phyloP scores from a whole-genome alignment of 1,140 invertebrate species.

The Drosophila grimshawi region DNA sequence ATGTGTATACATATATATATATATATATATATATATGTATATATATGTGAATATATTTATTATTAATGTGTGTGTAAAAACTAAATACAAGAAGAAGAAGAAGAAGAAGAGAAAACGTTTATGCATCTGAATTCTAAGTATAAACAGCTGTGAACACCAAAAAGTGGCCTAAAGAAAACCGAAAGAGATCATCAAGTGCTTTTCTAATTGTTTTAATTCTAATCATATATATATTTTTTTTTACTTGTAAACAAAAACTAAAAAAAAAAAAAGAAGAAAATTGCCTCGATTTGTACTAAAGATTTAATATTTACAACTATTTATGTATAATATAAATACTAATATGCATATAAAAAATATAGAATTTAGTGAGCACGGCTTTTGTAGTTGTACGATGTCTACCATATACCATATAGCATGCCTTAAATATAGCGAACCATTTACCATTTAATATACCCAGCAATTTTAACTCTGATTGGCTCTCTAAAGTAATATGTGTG shows the following conservation, averaged over 20 bases:
- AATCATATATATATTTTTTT: constrained; percentile 17
- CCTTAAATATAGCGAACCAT: constrained; percentile 12
- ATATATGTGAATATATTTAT: constrained; percentile 44
- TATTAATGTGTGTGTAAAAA: constrained; percentile 30
- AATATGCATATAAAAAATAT: constrained; percentile 43
- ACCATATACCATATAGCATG: constrained; percentile 30
- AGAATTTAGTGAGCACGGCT: constrained; percentile 50
- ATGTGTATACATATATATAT: constrained; percentile 48
- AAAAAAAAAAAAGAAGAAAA: constrained; percentile 33
- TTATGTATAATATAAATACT: constrained; percentile 39
- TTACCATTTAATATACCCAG: constrained; percentile 9
- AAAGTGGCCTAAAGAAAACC: constrained; percentile 71
- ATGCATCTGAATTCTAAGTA: constrained; percentile 24
- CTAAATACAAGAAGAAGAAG: constrained; percentile 7
- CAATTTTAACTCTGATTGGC: constrained; percentile 8
- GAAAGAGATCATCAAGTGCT: constrained; percentile 46
- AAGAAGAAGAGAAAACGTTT: constrained; percentile 2
- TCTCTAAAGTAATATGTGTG: constrained; percentile 39
- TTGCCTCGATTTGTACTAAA: constrained; percentile 77
- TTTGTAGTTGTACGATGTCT: constrained; percentile 47
- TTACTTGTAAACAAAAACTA: constrained; percentile 14
- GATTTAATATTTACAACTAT: constrained; percentile 67
- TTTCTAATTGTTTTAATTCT: constrained; percentile 36
- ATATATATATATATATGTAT: constrained; percentile 48
- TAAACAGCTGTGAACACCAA: constrained; percentile 79